phyloP scores from a whole-genome alignment of 2,113 vertebrate genomes.

The Rhipidura dahli region DNA sequence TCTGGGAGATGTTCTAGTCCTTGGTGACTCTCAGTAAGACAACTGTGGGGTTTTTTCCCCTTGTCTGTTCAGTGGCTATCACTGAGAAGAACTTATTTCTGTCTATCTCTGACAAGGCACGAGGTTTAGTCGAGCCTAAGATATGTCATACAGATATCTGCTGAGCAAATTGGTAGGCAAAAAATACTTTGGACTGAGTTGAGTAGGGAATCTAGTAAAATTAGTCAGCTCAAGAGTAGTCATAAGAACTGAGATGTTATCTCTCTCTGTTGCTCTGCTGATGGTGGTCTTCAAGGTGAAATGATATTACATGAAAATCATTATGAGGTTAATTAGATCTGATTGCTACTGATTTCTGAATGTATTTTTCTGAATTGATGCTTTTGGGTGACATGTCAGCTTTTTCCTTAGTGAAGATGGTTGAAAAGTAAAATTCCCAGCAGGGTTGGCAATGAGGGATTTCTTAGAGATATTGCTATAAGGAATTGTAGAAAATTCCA shows the following conservation, averaged over 20 bases:
- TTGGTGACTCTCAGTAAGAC: background rate
- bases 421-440: background rate
- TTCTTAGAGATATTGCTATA: background rate
- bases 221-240: background rate
- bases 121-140: background rate
- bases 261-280: background rate
- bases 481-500: background rate
- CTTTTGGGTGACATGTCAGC: background rate
- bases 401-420: background rate
- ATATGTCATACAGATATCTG: background rate
- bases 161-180: background rate
- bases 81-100: background rate
- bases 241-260: background rate
- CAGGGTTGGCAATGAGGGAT: background rate
- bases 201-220: background rate
- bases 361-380: too few species aligned
- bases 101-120: background rate
- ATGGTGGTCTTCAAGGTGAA: background rate
- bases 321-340: background rate
- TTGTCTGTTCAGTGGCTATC: background rate
- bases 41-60: accelerated
- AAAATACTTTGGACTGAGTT: background rate
- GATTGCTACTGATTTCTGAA: background rate
- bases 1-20: background rate
- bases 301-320: background rate